Percentiles rank a stretch among this genome's conserved stretches.
Evolutionary conservation across 2,888 invertebrate species (phyloP).

Genomic region (Hymenopus coronatus): DNA sequence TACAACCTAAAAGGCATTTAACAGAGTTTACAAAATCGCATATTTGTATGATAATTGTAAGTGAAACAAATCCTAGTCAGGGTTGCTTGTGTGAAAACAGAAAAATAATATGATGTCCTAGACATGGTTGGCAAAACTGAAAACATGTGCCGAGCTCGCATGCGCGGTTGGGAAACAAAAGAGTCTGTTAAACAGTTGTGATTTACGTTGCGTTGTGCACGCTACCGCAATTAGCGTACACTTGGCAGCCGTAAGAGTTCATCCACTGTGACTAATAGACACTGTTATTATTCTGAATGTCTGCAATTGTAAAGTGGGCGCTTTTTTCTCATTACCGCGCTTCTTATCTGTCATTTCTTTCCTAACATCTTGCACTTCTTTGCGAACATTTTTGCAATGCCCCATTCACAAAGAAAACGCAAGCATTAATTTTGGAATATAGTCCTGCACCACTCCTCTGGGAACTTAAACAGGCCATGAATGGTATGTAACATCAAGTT

Average conservation of each 20-base stretch:
- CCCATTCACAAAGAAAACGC: no score
- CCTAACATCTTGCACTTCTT: background rate
- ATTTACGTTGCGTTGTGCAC: background rate
- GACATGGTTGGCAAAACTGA: background rate
- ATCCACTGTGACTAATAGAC: background rate
- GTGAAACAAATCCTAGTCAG: background rate
- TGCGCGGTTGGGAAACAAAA: background rate
- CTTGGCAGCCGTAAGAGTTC: background rate
- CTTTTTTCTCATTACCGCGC: background rate
- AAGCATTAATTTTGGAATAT: no score
- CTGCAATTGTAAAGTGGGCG: background rate
- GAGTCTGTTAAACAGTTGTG: background rate
- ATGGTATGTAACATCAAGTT: no score
- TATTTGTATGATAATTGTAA: background rate
- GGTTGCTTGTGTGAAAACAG: background rate
- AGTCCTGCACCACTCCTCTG: no score
- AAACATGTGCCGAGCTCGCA: background rate
- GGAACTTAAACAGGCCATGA: no score
- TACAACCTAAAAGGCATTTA: background rate
- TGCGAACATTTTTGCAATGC: no score
- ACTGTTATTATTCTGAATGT: background rate
- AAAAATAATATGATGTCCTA: background rate
- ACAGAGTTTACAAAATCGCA: background rate
- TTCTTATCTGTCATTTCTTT: background rate
- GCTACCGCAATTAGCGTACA: background rate